Evolutionary conservation across 2,888 invertebrate species (phyloP).

Genomic region (Drosophila parthenogenetica): DNA sequence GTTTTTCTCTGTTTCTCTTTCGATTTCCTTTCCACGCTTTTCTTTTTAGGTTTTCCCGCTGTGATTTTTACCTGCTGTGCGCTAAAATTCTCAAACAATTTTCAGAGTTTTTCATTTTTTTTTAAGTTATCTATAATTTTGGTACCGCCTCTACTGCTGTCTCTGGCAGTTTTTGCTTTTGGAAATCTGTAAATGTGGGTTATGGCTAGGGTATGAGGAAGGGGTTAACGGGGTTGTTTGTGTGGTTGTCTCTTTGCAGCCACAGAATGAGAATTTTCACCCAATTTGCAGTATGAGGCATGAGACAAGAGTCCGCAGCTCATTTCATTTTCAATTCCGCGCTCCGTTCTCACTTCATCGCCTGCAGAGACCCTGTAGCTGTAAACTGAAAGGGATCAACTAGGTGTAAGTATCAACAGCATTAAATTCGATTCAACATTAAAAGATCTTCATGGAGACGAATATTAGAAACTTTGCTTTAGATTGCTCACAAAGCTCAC

Average conservation of each 20-base stretch:
- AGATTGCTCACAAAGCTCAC: too few relatives aligned
- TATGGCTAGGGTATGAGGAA: background rate
- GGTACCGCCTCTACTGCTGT: constrained; percentile 1
- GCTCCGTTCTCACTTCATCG: constrained; percentile 34
- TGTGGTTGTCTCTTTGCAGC: constrained; percentile 17
- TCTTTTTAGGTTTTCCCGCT: constrained; percentile 14
- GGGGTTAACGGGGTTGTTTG: background rate
- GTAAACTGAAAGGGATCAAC: background rate
- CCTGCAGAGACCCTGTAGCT: background rate
- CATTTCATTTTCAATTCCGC: constrained; percentile 47
- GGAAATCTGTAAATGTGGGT: background rate
- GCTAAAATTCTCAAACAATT: constrained; percentile 44
- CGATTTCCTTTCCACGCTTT: constrained; percentile 1
- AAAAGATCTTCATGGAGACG: too few relatives aligned
- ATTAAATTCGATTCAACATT: too few relatives aligned
- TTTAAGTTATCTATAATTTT: constrained; percentile 10
- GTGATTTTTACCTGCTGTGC: constrained; percentile 54
- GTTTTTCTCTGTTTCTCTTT: constrained; percentile 13
- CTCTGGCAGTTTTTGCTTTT: constrained; percentile 1
- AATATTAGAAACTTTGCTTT: too few relatives aligned
- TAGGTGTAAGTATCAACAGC: too few relatives aligned
- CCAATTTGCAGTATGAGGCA: constrained; percentile 38
- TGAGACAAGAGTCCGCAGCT: constrained; percentile 23
- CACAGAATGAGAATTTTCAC: constrained; percentile 43
- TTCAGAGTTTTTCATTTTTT: constrained; percentile 3